Percentiles rank a stretch among this genome's conserved stretches.
phyloP scores from a whole-genome alignment of 2,113 vertebrate genomes.

The Castor canadensis region DNA sequence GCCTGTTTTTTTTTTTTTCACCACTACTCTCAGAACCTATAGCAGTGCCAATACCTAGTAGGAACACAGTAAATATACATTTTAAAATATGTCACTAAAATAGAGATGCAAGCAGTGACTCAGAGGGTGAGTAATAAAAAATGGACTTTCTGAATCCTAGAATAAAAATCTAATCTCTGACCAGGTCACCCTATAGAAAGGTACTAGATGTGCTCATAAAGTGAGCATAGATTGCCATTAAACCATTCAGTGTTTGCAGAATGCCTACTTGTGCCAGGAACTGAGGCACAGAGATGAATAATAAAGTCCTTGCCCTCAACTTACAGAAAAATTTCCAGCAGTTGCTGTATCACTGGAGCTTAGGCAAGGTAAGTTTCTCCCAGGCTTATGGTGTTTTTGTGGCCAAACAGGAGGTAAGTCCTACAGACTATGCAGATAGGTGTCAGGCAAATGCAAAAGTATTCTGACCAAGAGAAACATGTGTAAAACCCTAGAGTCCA shows the following conservation, averaged over 20 bases:
- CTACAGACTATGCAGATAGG: not conserved
- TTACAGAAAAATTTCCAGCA: not conserved
- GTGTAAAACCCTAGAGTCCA: not conserved
- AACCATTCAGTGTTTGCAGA: not conserved
- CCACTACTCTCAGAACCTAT: not conserved
- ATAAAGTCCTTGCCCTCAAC: not conserved
- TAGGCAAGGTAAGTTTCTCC: not conserved
- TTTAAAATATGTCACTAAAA: not conserved
- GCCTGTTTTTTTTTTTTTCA: not conserved
- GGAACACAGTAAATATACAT: not conserved
- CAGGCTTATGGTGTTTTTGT: not conserved
- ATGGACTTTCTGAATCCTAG: not conserved
- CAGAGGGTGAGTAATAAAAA: not conserved
- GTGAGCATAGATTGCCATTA: not conserved
- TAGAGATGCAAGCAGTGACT: not conserved
- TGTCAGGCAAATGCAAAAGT: not conserved
- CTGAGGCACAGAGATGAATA: not conserved
- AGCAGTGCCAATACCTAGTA: not conserved
- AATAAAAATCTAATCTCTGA: not conserved
- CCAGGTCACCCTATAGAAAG: not conserved
- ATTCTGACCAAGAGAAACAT: not conserved
- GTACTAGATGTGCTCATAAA: not conserved
- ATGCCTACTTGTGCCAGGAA: not conserved
- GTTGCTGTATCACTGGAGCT: not conserved
- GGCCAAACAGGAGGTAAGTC: not conserved